These are phyloP conservation scores for Meta bourneti DNA, from an alignment of 2,888 invertebrate genomes.

Conservation along the genomic window DNA sequence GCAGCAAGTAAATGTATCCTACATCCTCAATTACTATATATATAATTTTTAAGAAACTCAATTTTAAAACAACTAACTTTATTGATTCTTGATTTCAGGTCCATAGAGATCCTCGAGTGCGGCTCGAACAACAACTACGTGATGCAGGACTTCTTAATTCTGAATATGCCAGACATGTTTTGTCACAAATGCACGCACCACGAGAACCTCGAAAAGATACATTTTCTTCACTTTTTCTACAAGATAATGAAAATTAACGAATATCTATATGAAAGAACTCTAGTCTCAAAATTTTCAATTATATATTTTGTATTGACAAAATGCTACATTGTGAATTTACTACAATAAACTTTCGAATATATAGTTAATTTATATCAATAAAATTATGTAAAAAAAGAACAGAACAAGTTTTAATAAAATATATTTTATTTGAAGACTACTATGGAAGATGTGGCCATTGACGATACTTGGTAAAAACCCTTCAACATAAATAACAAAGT, in stretches of 20 bases:
- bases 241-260: conserved; percentile 56
- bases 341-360: conserved; percentile 26
- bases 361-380: neutral
- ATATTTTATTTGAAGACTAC: conserved; percentile 56
- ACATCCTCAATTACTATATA: too few relatives aligned
- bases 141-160: conserved; percentile 73
- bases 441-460: conserved; percentile 27
- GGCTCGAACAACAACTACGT: conserved; percentile 72
- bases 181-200: conserved; percentile 72
- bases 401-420: conserved; percentile 49
- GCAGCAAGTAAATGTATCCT: too few relatives aligned
- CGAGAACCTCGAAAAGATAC: conserved; percentile 74
- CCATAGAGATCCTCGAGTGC: conserved; percentile 70
- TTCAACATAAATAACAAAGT: neutral
- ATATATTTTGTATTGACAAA: conserved; percentile 63
- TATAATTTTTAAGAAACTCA: too few relatives aligned
- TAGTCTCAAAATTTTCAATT: conserved; percentile 42
- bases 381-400: neutral
- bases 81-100: conserved; percentile 48
- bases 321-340: conserved; percentile 27
- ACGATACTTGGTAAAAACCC: conserved; percentile 21
- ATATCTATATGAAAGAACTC: conserved; percentile 25
- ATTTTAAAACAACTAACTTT: too few relatives aligned
- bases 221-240: conserved; percentile 67
- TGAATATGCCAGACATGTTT: conserved; percentile 73